A percentile compares a stretch with the other conserved stretches of the same genome.
Evolutionary conservation across 1,140 invertebrate species (phyloP).

Genomic region (Platorchestia sp.): DNA sequence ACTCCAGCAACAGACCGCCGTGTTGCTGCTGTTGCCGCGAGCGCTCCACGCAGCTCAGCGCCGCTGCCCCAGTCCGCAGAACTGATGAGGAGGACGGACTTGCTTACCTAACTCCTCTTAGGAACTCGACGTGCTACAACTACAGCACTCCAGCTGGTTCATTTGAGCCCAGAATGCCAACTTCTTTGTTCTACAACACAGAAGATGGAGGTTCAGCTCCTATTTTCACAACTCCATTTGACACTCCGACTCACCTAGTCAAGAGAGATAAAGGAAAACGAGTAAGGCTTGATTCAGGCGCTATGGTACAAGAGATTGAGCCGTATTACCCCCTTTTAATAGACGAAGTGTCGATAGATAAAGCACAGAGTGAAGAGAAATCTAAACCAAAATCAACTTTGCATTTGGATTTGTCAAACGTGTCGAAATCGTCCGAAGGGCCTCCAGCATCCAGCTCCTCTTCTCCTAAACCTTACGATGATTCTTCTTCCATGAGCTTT

Average conservation of each 20-base stretch:
- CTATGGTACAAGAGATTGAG: constrained; percentile 46
- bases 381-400: not conserved
- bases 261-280: constrained; percentile 35
- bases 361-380: not conserved
- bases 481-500: constrained; percentile 45
- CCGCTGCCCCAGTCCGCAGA: not conserved
- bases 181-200: not conserved
- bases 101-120: not conserved
- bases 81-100: constrained; percentile 23
- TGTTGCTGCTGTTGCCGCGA: not conserved
- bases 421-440: not conserved
- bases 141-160: not conserved
- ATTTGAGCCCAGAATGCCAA: not conserved
- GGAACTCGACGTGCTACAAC: not conserved
- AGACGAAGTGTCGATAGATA: not conserved
- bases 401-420: constrained; percentile 18
- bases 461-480: constrained; percentile 29
- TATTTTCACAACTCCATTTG: constrained; percentile 18
- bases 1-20: not conserved
- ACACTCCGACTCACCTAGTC: constrained; percentile 16
- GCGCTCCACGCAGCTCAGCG: not conserved
- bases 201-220: not conserved
- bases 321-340: not conserved
- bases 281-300: constrained; percentile 26
- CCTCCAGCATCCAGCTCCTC: not conserved